Conservation (phyloP, 2,113 vertebrate species). For the Colius striatus region DNA sequence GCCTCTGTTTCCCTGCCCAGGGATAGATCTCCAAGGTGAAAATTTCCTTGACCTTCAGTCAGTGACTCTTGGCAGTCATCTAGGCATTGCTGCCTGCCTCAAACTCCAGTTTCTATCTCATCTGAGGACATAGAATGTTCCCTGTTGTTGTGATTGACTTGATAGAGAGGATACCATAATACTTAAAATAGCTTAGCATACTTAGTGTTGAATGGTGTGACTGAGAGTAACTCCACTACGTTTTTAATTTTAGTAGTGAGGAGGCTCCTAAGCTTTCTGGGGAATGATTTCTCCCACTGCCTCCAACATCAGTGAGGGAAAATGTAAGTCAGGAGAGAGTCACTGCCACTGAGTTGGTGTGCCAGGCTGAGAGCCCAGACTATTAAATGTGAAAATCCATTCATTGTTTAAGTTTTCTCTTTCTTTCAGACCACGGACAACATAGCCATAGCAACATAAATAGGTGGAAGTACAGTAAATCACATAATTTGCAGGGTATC, state of each 20-base stretch:
- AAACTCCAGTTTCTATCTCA: background rate
- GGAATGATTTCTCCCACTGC: background rate
- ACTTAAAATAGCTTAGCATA: background rate
- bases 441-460: slow-evolving; percentile 63
- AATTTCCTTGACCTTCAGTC: background rate
- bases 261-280: background rate
- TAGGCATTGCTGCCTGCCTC: background rate
- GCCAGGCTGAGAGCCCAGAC: slow-evolving; percentile 49
- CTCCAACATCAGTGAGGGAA: slow-evolving; percentile 29
- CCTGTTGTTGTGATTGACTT: background rate
- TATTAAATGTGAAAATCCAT: slow-evolving; percentile 75
- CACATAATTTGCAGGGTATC: slow-evolving; percentile 48
- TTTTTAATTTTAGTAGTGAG: background rate
- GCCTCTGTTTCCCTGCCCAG: background rate
- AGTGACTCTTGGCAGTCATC: accelerated
- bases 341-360: slow-evolving; percentile 38
- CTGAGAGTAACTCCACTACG: background rate
- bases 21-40: background rate
- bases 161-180: background rate
- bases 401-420: slow-evolving; percentile 56
- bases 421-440: slow-evolving; percentile 56
- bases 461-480: slow-evolving; percentile 38
- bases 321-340: slow-evolving; percentile 45
- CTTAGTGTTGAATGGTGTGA: background rate
- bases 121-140: background rate